Evolutionary conservation across 1,140 invertebrate species (phyloP).

Genomic region (Eriocheir sinensis): DNA sequence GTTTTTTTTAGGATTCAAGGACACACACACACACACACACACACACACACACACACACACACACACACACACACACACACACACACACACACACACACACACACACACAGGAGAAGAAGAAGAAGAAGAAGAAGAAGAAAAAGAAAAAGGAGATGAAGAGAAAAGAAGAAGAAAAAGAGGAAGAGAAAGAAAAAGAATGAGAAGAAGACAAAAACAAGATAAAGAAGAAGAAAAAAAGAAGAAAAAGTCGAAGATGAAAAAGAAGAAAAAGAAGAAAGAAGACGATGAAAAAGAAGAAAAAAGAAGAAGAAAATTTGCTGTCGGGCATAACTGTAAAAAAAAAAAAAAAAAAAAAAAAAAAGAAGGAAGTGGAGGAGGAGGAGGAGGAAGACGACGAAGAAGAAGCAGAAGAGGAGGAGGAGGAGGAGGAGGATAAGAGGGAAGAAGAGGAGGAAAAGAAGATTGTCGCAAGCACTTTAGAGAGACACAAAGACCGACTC

Average conservation of each 20-base stretch:
- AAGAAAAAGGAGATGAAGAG: neutral
- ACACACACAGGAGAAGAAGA: neutral
- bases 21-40: too few species aligned
- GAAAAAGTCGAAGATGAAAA: too few species aligned
- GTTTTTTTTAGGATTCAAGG: too few species aligned
- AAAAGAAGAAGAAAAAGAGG: neutral
- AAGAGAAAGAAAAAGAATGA: neutral
- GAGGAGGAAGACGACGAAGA: neutral
- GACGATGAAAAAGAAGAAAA: neutral
- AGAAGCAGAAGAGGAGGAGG: neutral
- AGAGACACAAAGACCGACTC: neutral
- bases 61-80: too few species aligned
- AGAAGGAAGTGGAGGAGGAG: neutral
- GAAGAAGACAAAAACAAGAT: too few species aligned
- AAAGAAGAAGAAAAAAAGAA: neutral
- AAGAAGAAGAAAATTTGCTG: too few species aligned
- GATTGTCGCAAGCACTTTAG: neutral
- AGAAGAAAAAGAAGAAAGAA: neutral
- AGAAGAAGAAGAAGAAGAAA: neutral
- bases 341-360: too few species aligned
- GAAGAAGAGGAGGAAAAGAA: neutral
- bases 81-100: too few species aligned
- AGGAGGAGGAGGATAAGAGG: neutral
- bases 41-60: too few species aligned
- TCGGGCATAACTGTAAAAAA: too few species aligned